Conservation (phyloP, 2,888 invertebrate species). For the Rhagonycha fulva region DNA sequence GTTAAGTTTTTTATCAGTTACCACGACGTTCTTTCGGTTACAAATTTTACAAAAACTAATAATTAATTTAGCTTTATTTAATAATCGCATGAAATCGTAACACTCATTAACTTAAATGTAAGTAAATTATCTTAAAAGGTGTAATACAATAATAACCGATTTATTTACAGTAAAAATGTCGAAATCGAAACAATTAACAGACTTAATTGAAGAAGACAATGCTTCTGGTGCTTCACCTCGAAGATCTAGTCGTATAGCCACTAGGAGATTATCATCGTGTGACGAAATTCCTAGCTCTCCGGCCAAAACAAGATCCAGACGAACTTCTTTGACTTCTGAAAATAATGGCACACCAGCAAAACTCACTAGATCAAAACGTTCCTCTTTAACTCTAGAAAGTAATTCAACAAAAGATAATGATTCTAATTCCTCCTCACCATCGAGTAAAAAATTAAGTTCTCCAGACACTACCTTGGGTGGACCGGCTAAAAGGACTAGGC, state of each 20-base stretch:
- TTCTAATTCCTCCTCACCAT: conserved; percentile 28
- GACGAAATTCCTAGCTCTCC: conserved; percentile 5
- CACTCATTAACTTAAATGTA: not conserved
- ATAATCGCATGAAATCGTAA: not conserved
- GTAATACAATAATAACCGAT: not conserved
- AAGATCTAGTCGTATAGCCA: conserved; percentile 20
- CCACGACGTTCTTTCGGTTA: not conserved
- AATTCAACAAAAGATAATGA: not conserved
- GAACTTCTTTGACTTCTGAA: not conserved
- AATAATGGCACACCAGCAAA: conserved; percentile 10
- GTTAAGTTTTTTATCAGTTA: not conserved
- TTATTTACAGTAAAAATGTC: conserved; percentile 14
- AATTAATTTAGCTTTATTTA: not conserved
- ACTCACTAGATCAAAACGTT: conserved; percentile 18
- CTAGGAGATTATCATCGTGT: conserved; percentile 28
- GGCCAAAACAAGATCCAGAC: not conserved
- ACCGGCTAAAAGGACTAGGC: not conserved
- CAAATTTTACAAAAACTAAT: not conserved
- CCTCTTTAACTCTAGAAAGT: conserved; percentile 29
- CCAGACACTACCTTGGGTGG: not conserved
- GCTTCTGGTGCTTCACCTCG: conserved; percentile 1
- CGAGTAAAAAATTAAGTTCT: not conserved
- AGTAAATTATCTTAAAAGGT: not conserved
- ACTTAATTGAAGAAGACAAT: conserved; percentile 3
- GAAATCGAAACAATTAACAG: conserved; percentile 7